A percentile compares a stretch with the other conserved stretches of the same genome.
Conservation (phyloP, 2,113 vertebrate genomes). For the Pterocles orientalis region DNA sequence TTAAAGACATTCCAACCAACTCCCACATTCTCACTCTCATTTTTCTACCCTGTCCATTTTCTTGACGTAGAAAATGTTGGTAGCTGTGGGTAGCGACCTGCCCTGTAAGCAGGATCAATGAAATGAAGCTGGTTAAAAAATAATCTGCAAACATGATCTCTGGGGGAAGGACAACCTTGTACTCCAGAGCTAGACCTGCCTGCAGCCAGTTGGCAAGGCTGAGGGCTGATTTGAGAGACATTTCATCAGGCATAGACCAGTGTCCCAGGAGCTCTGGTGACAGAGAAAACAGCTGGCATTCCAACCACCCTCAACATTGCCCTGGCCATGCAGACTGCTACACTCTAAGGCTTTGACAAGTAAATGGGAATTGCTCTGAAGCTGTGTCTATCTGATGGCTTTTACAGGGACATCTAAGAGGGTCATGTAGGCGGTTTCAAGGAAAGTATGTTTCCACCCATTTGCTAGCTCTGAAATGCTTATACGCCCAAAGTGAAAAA, state of each 20-base stretch:
- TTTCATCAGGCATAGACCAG: background rate
- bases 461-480: background rate
- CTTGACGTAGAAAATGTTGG: background rate
- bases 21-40: background rate
- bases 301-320: background rate
- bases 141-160: background rate
- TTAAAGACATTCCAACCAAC: background rate
- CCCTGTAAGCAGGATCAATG: background rate
- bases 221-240: background rate
- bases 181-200: background rate
- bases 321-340: background rate
- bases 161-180: background rate
- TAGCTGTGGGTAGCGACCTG: background rate
- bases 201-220: background rate
- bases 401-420: background rate
- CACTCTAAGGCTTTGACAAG: background rate
- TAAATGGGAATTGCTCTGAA: background rate
- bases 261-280: background rate
- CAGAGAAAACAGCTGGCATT: background rate
- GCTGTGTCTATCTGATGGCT: background rate
- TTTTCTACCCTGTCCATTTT: background rate
- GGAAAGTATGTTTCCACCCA: background rate
- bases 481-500: background rate
- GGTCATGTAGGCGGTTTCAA: background rate
- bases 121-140: background rate